phyloP scores from a whole-genome alignment of 2,113 vertebrate species.

The Tetrax tetrax region DNA sequence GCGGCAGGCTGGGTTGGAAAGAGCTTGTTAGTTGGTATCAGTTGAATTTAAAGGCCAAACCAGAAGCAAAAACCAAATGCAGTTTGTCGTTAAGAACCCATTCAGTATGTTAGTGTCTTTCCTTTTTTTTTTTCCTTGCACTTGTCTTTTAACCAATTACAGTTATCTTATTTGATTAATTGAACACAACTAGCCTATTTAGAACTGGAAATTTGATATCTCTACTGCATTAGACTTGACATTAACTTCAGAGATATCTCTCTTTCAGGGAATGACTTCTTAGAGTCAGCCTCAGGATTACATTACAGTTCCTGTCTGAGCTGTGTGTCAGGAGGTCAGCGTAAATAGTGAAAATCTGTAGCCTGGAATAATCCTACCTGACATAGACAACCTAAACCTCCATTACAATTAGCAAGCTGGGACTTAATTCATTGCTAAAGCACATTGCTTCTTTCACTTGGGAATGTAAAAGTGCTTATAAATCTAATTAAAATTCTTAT shows the following conservation, averaged over 20 bases:
- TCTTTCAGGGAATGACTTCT: neutral
- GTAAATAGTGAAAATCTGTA: neutral
- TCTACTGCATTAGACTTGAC: neutral
- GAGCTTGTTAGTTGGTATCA: neutral
- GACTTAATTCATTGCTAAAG: constrained; percentile 8
- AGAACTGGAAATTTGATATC: neutral
- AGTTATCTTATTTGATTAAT: neutral
- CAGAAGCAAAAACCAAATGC: neutral
- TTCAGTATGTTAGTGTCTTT: neutral
- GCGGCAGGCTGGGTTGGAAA: neutral
- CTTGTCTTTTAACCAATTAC: neutral
- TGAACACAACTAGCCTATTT: neutral
- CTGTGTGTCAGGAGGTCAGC: neutral
- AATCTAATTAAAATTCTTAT: neutral
- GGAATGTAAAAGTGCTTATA: constrained; percentile 13
- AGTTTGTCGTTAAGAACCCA: neutral
- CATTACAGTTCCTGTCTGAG: neutral
- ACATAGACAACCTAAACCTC: neutral
- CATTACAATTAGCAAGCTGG: neutral
- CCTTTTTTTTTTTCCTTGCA: fast-evolving
- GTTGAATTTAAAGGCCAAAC: neutral
- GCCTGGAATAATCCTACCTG: neutral
- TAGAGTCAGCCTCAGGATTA: neutral
- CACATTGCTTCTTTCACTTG: neutral
- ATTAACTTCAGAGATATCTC: neutral